These are phyloP conservation scores for Andrena chrysosceles DNA, from an alignment of 2,888 invertebrate species.

Conservation along the genomic window DNA sequence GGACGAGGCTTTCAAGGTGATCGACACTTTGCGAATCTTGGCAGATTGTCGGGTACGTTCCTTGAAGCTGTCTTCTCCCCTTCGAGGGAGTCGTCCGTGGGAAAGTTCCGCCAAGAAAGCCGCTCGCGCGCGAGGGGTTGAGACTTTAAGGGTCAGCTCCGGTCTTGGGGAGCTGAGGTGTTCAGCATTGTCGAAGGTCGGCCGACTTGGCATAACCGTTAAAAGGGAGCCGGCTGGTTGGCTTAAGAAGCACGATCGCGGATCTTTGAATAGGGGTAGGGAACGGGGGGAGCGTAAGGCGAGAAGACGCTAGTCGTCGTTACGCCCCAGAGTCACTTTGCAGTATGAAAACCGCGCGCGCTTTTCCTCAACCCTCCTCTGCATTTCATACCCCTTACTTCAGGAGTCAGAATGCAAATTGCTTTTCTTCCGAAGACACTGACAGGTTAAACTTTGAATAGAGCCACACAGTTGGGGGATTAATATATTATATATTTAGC, in stretches of 20 bases:
- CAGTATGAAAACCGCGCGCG: conserved; percentile 36
- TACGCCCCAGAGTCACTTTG: conserved; percentile 60
- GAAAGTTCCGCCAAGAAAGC: conserved; percentile 77
- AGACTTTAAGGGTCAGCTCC: conserved; percentile 75
- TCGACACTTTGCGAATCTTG: conserved; percentile 63
- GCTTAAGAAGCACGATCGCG: conserved; percentile 77
- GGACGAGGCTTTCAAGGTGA: conserved; percentile 54
- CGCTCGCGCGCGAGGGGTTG: conserved; percentile 68
- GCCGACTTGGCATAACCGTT: conserved; percentile 80
- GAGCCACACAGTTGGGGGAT: too few relatives aligned
- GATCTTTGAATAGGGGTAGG: conserved; percentile 66
- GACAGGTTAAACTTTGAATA: not conserved
- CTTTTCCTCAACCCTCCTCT: conserved; percentile 20
- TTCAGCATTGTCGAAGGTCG: conserved; percentile 79
- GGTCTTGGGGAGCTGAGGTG: conserved; percentile 65
- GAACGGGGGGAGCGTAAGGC: conserved; percentile 63
- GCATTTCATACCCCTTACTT: conserved; percentile 39
- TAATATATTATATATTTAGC: too few relatives aligned
- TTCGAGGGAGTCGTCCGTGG: conserved; percentile 69
- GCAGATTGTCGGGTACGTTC: conserved; percentile 52
- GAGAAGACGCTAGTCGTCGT: conserved; percentile 66
- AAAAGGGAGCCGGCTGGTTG: conserved; percentile 68
- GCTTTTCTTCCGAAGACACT: not conserved
- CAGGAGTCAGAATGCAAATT: conserved; percentile 61
- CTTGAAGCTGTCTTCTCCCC: conserved; percentile 51